Evolutionary conservation across 1,140 invertebrate genomes (phyloP).

Genomic region (Alviniconcha marisindica): DNA sequence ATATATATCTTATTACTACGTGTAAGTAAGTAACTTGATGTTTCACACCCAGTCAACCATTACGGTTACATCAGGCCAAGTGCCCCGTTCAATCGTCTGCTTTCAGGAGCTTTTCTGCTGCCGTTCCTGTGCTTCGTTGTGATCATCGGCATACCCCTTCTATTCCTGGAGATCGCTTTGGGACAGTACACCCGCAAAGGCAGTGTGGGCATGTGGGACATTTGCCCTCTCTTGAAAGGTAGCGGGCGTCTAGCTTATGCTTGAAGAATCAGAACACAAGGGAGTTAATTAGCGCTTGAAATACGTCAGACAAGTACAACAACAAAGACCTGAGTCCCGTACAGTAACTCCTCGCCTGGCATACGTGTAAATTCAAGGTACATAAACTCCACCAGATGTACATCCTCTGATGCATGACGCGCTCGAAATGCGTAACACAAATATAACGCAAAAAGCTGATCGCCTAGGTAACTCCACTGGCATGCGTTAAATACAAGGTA

Average conservation of each 20-base stretch:
- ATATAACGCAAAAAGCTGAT: too few species aligned
- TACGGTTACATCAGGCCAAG: too few species aligned
- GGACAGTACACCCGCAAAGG: constrained; percentile 86
- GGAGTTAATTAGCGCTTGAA: too few species aligned
- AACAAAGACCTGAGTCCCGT: background rate
- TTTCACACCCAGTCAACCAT: too few species aligned
- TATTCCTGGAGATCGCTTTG: constrained; percentile 94
- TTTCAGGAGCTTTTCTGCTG: constrained; percentile 88
- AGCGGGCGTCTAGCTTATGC: constrained; percentile 54
- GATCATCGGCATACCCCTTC: constrained; percentile 93
- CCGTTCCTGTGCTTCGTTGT: constrained; percentile 96
- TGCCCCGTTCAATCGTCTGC: too few species aligned
- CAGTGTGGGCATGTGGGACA: constrained; percentile 96
- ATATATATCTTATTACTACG: too few species aligned
- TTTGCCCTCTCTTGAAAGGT: constrained; percentile 98
- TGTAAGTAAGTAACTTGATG: too few species aligned
- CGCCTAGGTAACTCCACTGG: too few species aligned
- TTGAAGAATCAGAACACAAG: background rate
- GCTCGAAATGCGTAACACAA: background rate
- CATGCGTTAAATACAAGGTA: too few species aligned
- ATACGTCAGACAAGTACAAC: too few species aligned
- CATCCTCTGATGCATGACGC: background rate
- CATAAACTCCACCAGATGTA: background rate
- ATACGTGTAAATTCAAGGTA: background rate
- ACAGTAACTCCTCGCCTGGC: too few species aligned